phyloP scores from a whole-genome alignment of 2,797 vertebrate genomes.

The Threskiornis aethiopicus region DNA sequence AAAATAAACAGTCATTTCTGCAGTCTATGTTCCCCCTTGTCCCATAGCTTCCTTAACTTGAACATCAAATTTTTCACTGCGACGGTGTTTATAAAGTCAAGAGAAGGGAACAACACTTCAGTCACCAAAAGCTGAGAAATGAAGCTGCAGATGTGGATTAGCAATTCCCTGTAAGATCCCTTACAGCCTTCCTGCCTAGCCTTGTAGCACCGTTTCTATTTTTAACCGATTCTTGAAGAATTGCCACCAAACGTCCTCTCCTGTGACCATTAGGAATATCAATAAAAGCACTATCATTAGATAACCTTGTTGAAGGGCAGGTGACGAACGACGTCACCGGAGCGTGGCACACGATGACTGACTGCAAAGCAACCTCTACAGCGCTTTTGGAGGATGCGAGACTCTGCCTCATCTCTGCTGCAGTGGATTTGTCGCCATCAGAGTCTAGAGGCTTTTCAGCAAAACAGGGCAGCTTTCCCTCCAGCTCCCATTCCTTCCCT shows the following conservation, averaged over 20 bases:
- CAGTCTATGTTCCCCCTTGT: background rate
- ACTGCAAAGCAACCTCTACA: background rate
- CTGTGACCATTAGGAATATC: background rate
- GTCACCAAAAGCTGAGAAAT: background rate
- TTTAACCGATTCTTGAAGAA: conserved; percentile 23
- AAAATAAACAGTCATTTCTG: background rate
- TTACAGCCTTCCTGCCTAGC: background rate
- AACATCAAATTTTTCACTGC: background rate
- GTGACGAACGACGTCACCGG: rapidly evolving
- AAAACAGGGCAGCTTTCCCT: background rate
- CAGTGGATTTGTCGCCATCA: background rate
- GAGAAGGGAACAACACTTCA: background rate
- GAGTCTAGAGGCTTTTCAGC: background rate
- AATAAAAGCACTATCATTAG: conserved; percentile 7
- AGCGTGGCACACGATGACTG: background rate
- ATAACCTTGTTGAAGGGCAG: conserved; percentile 33
- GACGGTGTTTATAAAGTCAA: background rate
- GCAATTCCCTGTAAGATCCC: background rate
- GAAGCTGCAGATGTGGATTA: background rate
- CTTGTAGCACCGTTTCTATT: background rate
- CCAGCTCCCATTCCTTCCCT: background rate
- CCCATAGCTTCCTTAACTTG: background rate
- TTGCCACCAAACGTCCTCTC: background rate
- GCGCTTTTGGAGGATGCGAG: background rate
- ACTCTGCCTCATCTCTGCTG: background rate